Percentiles rank a stretch among this genome's conserved stretches.
Evolutionary conservation across 2,113 vertebrate species (phyloP).

Genomic region (Aythya baeri): DNA sequence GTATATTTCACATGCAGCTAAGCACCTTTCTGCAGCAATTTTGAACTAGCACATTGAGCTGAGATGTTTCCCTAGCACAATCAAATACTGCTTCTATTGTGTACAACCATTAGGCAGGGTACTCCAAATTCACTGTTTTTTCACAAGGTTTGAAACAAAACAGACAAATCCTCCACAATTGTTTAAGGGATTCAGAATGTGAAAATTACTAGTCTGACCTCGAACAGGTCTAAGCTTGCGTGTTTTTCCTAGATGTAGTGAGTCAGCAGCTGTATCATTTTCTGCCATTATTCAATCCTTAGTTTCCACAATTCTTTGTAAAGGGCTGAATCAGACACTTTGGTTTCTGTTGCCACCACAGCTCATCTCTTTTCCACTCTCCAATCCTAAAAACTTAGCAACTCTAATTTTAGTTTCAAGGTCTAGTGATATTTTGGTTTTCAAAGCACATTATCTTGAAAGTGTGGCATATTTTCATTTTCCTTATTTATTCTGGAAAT

Average conservation of each 20-base stretch:
- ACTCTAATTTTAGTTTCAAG: not conserved
- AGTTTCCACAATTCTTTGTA: not conserved
- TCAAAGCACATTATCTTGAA: not conserved
- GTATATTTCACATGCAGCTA: not conserved
- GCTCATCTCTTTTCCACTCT: not conserved
- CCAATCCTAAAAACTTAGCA: not conserved
- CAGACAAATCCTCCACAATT: not conserved
- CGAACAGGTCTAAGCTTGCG: not conserved
- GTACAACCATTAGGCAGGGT: not conserved
- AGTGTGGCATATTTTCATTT: not conserved
- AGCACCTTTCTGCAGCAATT: not conserved
- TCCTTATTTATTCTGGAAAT: not conserved
- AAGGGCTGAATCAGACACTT: not conserved
- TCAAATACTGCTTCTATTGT: not conserved
- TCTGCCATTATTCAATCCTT: not conserved
- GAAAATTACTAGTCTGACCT: not conserved
- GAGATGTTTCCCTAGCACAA: not conserved
- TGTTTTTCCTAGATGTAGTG: not conserved
- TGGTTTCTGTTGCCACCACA: not conserved
- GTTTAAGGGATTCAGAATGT: not conserved
- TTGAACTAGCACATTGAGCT: not conserved
- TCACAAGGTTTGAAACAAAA: not conserved
- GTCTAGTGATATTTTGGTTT: not conserved
- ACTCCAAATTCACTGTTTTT: not conserved
- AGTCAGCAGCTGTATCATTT: not conserved